Percentiles rank a stretch among this genome's conserved stretches.
Evolutionary conservation across 2,113 vertebrate genomes (phyloP).

Genomic region (Scalopus aquaticus): DNA sequence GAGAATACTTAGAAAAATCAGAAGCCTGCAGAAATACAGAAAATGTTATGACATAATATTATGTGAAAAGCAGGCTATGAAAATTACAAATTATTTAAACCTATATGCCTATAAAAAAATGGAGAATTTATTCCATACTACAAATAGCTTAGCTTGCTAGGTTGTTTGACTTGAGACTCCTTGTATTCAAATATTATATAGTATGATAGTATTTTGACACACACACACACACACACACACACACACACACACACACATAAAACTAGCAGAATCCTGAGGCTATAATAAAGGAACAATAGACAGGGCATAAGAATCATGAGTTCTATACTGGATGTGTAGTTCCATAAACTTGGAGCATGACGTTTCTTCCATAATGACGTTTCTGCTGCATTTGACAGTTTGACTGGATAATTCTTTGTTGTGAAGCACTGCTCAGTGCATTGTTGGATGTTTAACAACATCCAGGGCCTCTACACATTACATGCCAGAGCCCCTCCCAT

Average conservation of each 20-base stretch:
- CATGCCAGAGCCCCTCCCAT: not conserved
- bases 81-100: not conserved
- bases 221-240: no score
- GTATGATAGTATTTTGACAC: not conserved
- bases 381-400: not conserved
- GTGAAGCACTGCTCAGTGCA: not conserved
- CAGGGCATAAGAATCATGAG: not conserved
- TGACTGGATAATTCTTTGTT: not conserved
- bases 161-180: not conserved
- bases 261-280: not conserved
- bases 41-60: not conserved
- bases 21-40: not conserved
- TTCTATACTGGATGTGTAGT: not conserved
- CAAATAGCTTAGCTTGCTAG: not conserved
- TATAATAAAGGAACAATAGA: not conserved
- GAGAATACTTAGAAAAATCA: constrained; percentile 7
- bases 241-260: no score
- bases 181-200: not conserved
- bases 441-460: not conserved
- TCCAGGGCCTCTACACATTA: not conserved
- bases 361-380: not conserved
- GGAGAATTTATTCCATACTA: not conserved
- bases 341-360: not conserved
- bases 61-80: not conserved
- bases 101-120: not conserved